Evolutionary conservation across 1,140 invertebrate species (phyloP).

Genomic region (Drosophila biarmipes): DNA sequence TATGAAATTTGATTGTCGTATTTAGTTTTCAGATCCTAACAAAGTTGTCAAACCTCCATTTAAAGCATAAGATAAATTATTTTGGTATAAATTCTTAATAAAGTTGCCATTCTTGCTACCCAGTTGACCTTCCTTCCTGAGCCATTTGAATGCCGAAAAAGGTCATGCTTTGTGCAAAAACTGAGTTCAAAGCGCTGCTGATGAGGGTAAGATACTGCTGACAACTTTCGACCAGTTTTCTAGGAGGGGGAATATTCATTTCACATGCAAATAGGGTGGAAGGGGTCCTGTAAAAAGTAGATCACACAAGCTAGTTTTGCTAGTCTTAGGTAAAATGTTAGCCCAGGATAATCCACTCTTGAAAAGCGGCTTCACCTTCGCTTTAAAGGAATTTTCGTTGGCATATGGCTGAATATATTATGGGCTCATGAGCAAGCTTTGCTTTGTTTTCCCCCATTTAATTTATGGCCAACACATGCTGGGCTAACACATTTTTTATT

Average conservation of each 20-base stretch:
- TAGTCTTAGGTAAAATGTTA: constrained; percentile 49
- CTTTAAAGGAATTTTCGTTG: constrained; percentile 17
- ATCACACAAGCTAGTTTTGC: constrained; percentile 35
- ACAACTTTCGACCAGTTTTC: constrained; percentile 31
- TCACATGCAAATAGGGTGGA: constrained; percentile 18
- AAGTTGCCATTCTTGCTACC: neutral
- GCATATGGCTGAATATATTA: constrained; percentile 28
- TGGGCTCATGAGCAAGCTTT: constrained; percentile 20
- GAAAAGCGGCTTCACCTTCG: constrained; percentile 11
- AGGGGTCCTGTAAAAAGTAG: constrained; percentile 9
- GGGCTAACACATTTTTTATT: constrained; percentile 48
- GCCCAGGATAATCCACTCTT: constrained; percentile 38
- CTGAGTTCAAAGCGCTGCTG: constrained; percentile 52
- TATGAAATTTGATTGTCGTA: no score
- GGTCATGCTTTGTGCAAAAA: constrained; percentile 47
- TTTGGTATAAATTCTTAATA: constrained; percentile 20
- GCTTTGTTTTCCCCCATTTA: constrained; percentile 35
- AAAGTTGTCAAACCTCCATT: neutral
- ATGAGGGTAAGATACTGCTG: constrained; percentile 63
- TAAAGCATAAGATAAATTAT: constrained; percentile 6
- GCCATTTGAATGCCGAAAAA: constrained; percentile 47
- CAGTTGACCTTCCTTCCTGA: constrained; percentile 8
- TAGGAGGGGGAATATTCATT: constrained; percentile 11
- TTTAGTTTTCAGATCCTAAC: neutral
- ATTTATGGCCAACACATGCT: constrained; percentile 48